phyloP scores from a whole-genome alignment of 2,113 vertebrate genomes.

The Alouatta palliata region DNA sequence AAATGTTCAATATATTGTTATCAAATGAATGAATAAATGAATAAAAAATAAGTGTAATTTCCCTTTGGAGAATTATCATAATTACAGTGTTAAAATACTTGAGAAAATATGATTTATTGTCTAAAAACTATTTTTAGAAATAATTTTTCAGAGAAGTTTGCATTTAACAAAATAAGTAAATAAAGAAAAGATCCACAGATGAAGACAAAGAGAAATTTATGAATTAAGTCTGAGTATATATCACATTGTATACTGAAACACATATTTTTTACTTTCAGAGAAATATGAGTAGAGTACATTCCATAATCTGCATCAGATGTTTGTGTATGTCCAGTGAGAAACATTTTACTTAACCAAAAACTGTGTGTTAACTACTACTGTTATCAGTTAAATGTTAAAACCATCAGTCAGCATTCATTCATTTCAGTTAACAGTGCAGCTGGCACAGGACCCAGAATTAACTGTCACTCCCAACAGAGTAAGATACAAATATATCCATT shows the following conservation, averaged over 20 bases:
- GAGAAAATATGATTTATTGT: background rate
- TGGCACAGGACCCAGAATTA: background rate
- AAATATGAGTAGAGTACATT: background rate
- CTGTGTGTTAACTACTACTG: background rate
- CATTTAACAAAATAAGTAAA: slow-evolving; percentile 8
- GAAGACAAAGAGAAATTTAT: background rate
- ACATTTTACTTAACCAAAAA: background rate
- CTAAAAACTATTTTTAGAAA: slow-evolving; percentile 18
- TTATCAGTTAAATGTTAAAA: background rate
- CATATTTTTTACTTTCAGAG: background rate
- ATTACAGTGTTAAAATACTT: slow-evolving; percentile 18
- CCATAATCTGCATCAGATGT: background rate
- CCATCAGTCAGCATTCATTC: background rate
- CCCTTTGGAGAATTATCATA: background rate
- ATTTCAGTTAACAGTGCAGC: slow-evolving; percentile 4
- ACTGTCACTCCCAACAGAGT: slow-evolving; percentile 28
- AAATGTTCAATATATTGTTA: slow-evolving; percentile 5
- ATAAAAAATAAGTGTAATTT: background rate
- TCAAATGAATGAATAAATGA: slow-evolving; percentile 7
- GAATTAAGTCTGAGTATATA: background rate
- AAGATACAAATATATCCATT: background rate
- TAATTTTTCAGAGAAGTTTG: background rate
- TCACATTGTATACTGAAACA: background rate
- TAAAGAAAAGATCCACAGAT: background rate
- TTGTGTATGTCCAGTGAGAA: background rate